These are phyloP conservation scores for Erebia palarica DNA, from an alignment of 2,888 invertebrate species.

Conservation along the genomic window DNA sequence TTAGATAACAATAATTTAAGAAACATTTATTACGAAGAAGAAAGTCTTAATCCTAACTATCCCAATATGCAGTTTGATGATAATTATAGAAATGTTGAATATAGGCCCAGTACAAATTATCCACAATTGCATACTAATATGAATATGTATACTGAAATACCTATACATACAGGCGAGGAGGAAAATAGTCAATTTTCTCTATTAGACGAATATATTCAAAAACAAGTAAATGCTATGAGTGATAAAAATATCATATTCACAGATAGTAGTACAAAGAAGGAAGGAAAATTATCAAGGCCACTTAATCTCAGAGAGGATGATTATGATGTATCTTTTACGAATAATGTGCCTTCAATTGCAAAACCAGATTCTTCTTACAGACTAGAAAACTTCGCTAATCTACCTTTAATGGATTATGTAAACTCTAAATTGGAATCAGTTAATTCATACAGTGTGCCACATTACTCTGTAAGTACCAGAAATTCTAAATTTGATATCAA, in stretches of 20 bases:
- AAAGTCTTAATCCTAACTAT: background rate
- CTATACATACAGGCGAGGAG: conserved; percentile 47
- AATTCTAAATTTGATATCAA: background rate
- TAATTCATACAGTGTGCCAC: conserved; percentile 73
- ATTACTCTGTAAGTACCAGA: conserved; percentile 70
- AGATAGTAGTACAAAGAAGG: conserved; percentile 46
- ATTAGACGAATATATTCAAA: conserved; percentile 44
- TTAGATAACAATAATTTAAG: background rate
- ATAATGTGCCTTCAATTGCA: conserved; percentile 60
- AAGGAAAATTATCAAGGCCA: conserved; percentile 61
- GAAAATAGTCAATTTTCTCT: conserved; percentile 42
- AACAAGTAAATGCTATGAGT: conserved; percentile 41
- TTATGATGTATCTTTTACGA: conserved; percentile 58
- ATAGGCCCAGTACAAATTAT: conserved; percentile 11
- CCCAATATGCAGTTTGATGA: background rate
- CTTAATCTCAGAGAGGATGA: conserved; percentile 63
- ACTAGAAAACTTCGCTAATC: conserved; percentile 63
- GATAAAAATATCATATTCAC: conserved; percentile 44
- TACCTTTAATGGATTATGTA: conserved; percentile 68
- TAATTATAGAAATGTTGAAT: conserved; percentile 9
- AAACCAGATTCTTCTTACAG: conserved; percentile 57
- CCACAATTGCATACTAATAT: conserved; percentile 27
- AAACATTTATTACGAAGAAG: conserved; percentile 6
- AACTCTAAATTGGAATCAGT: conserved; percentile 66
- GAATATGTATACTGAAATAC: conserved; percentile 30